Evolutionary conservation across 1,140 invertebrate species (phyloP).

Genomic region (Nilaparvata lugens): DNA sequence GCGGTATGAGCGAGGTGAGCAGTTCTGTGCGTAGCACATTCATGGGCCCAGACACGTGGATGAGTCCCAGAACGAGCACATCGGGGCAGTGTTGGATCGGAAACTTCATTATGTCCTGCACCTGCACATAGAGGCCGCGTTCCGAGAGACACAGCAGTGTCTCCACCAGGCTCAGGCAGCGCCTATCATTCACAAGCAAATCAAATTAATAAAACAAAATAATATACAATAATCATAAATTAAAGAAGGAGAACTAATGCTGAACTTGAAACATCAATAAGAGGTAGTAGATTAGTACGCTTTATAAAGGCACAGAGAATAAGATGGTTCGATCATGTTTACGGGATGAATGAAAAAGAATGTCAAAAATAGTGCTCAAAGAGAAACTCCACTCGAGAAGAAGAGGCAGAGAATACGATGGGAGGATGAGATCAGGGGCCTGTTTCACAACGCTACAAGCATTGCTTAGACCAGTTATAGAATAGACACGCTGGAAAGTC

Average conservation of each 20-base stretch:
- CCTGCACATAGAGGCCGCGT: constrained; percentile 65
- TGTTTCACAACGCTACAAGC: no score
- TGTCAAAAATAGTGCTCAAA: no score
- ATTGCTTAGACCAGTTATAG: no score
- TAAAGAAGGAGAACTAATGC: not conserved
- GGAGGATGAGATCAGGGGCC: no score
- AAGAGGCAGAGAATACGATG: no score
- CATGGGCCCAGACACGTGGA: constrained; percentile 72
- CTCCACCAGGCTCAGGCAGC: constrained; percentile 85
- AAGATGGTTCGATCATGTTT: no score
- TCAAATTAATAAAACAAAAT: not conserved
- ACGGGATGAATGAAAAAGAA: no score
- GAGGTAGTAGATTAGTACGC: not conserved
- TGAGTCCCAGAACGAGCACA: constrained; percentile 73
- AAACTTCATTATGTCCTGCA: constrained; percentile 87
- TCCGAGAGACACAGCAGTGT: constrained; percentile 78
- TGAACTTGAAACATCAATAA: not conserved
- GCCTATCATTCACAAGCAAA: constrained; percentile 33
- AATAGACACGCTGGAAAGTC: no score
- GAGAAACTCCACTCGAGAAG: no score
- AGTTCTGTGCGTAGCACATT: constrained; percentile 74
- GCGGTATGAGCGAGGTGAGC: constrained; percentile 73
- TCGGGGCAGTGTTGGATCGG: constrained; percentile 91
- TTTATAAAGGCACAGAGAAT: no score
- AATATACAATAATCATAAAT: not conserved